Evolutionary conservation across 2,888 invertebrate genomes (phyloP), one percentile per base, ranked within the genome.

Genomic region (Ametastegia equiseti): DNA sequence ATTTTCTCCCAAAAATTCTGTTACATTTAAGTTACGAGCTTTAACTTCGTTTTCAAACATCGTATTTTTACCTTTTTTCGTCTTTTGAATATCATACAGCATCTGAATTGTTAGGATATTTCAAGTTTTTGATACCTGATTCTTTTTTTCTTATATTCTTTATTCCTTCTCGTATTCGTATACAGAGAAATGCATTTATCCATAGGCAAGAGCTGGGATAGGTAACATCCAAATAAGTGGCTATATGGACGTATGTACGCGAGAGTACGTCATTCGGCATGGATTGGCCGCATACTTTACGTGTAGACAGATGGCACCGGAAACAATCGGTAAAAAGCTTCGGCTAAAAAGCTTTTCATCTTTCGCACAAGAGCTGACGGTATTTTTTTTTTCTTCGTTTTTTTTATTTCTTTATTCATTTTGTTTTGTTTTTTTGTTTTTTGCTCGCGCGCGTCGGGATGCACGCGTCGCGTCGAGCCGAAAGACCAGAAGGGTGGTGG

Each of bases 291-390:
- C 81, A 82, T 80, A 82, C 60, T 39, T 15, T n/a, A n/a, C 77
- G 77, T 27, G 60, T 39, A 78, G 82, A 77, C 82, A 81, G 80
- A 82, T 82, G 79, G 57, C 71, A 54, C 71, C 54, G 77, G 83
- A 79, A 83, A 84, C 84, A 84, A 86, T 83, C 77, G 60, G 60
- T 60, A 60, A 78, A 78, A 78, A 78, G 82, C 81, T 84, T 79
- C 83, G 75, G 81, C 83, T 73, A 78, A 87, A 90, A 89, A 90
- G 90, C 91, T 91, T 90, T 90, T 90, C 89, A 91, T 89, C 90
- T 90, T 89, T 89, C 86, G 86, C 88, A 88, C 87, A 88, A 89
- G 87, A 87, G 89, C 90, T 73, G 73, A 73, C 73, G 47, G 54
- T 2, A 19, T 50, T 54, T 11, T 50, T 15, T 13, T 50, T 54